Evolutionary conservation across 2,888 invertebrate species (phyloP).

Genomic region (Leistus spinibarbis): DNA sequence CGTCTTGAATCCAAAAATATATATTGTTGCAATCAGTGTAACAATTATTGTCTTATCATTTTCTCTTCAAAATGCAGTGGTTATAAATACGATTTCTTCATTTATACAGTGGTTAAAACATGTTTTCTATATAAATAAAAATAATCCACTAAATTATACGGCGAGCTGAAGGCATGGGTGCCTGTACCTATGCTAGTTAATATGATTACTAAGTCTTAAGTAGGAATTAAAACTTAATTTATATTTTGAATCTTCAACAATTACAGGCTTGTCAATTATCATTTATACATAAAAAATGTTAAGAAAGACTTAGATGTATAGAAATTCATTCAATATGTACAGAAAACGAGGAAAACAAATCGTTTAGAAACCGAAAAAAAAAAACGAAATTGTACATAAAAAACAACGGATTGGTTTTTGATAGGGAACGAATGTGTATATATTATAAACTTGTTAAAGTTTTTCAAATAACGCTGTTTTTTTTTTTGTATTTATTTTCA

Average conservation of each 20-base stretch:
- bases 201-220: neutral
- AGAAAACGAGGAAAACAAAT: neutral
- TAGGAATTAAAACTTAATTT: slow-evolving; percentile 4
- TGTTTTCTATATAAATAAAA: too few species aligned
- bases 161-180: too few species aligned
- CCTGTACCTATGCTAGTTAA: slow-evolving; percentile 28
- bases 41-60: too few species aligned
- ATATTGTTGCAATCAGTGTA: too few species aligned
- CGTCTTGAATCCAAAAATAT: too few species aligned
- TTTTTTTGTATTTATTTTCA: neutral
- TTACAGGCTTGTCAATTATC: slow-evolving; percentile 31
- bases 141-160: too few species aligned
- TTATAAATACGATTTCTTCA: too few species aligned
- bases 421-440: neutral
- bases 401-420: neutral
- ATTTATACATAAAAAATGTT: slow-evolving; percentile 7
- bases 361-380: too few species aligned
- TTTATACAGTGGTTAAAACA: too few species aligned
- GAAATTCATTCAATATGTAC: slow-evolving; percentile 12
- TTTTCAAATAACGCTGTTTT: neutral
- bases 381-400: neutral
- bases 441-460: neutral
- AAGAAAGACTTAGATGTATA: slow-evolving; percentile 1
- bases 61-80: too few species aligned
- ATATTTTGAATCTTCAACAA: neutral